Percentiles rank a stretch among this genome's conserved stretches.
Evolutionary conservation across 1,140 invertebrate genomes (phyloP).

Genomic region (Calephelis virginiensis): DNA sequence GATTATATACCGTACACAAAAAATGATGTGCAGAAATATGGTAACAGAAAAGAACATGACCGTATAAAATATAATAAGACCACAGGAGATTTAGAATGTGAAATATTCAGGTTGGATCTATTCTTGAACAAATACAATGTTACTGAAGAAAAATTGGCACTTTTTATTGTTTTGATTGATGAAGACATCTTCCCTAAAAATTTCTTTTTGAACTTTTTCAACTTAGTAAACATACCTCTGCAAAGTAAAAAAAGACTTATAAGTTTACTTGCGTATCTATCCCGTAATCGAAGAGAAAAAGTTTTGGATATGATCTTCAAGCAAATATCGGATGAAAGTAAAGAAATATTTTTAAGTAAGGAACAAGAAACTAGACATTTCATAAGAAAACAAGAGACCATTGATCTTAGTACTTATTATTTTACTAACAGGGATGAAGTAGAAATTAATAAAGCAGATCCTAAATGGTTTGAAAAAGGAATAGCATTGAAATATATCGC

Average conservation of each 20-base stretch:
- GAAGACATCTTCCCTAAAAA: slow-evolving; percentile 33
- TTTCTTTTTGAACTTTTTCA: slow-evolving; percentile 29
- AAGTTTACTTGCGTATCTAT: slow-evolving; percentile 17
- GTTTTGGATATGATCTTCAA: slow-evolving; percentile 6
- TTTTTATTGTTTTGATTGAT: slow-evolving; percentile 38
- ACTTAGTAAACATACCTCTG: background rate
- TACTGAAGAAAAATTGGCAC: slow-evolving; percentile 34
- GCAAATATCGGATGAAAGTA: slow-evolving; percentile 5
- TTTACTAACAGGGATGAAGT: slow-evolving; percentile 5
- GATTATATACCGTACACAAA: slow-evolving; percentile 34
- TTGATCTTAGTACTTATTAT: background rate
- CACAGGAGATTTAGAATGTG: slow-evolving; percentile 28
- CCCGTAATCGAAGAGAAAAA: slow-evolving; percentile 2
- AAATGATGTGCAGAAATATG: background rate
- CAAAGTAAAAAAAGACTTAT: background rate
- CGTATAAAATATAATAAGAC: background rate
- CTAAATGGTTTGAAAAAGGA: slow-evolving; percentile 45
- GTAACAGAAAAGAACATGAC: slow-evolving; percentile 6
- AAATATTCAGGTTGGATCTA: slow-evolving; percentile 27
- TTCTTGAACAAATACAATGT: slow-evolving; percentile 35
- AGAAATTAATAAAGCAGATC: slow-evolving; percentile 19
- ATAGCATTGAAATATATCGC: slow-evolving; percentile 31
- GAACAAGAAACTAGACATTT: background rate
- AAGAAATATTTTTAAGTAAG: slow-evolving; percentile 5
- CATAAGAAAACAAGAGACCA: background rate